Evolutionary conservation across 2,113 vertebrate species (phyloP).

Genomic region (Amphiprion percula): DNA sequence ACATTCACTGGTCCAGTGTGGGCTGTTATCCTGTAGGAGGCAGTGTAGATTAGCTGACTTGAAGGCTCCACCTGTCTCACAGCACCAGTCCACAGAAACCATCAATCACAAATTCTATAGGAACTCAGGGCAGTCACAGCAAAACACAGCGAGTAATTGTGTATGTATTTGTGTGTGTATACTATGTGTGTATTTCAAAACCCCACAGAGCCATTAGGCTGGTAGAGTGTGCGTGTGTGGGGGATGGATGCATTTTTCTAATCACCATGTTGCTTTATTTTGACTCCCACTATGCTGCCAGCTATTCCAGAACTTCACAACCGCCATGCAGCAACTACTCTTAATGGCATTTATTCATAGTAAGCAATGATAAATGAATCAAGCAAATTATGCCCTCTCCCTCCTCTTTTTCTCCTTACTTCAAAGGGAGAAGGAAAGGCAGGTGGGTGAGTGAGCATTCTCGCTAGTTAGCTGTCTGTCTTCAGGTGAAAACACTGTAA

Average conservation of each 20-base stretch:
- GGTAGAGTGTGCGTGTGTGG: slow-evolving; percentile 61
- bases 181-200: slow-evolving; percentile 17
- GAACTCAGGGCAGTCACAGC: slow-evolving; percentile 26
- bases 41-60: slow-evolving; percentile 70
- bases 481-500: slow-evolving; percentile 77
- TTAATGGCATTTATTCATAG: slow-evolving; percentile 73
- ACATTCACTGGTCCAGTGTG: slow-evolving; percentile 42
- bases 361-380: slow-evolving; percentile 73
- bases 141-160: slow-evolving; percentile 44
- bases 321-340: slow-evolving; percentile 30
- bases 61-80: slow-evolving; percentile 47
- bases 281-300: slow-evolving; percentile 48
- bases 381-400: slow-evolving; percentile 61
- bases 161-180: slow-evolving; percentile 36
- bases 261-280: slow-evolving; percentile 70
- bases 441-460: slow-evolving; percentile 34
- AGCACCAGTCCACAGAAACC: slow-evolving; percentile 51
- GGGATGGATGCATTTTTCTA: slow-evolving; percentile 59
- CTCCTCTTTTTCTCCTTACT: slow-evolving; percentile 42
- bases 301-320: slow-evolving; percentile 62
- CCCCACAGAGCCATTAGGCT: slow-evolving; percentile 50
- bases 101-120: slow-evolving; percentile 64
- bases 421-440: slow-evolving; percentile 53
- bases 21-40: slow-evolving; percentile 74
- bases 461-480: slow-evolving; percentile 62